These are phyloP conservation scores for Paramuricea clavata DNA, from an alignment of 92 coral and sea anemone species.

Conservation along the genomic window DNA sequence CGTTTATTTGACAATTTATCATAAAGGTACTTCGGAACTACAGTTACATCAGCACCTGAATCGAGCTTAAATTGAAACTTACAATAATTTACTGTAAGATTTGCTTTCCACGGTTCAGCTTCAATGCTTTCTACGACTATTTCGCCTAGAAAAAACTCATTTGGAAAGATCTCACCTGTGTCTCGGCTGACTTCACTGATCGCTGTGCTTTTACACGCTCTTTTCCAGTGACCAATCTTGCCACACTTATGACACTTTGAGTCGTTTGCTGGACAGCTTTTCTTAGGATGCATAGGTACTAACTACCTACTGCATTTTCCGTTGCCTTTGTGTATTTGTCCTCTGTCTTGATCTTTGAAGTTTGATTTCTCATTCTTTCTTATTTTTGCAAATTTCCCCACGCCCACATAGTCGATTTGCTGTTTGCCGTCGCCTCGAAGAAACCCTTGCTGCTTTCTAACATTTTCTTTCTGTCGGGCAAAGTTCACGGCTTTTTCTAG, in stretches of 20 bases:
- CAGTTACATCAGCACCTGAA: background rate
- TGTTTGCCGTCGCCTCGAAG: background rate
- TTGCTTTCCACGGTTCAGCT: background rate
- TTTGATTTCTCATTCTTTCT: constrained; percentile 10
- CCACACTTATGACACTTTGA: constrained; percentile 48
- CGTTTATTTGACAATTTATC: background rate
- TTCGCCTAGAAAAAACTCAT: background rate
- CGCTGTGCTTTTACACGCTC: constrained; percentile 11
- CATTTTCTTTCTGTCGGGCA: too few relatives aligned
- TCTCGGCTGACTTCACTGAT: constrained; percentile 26
- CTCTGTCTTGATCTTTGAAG: background rate
- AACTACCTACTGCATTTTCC: constrained; percentile 35
- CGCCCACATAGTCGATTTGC: background rate
- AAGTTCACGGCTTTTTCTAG: too few relatives aligned
- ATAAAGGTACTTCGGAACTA: background rate
- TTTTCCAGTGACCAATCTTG: constrained; percentile 47
- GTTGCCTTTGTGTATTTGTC: constrained; percentile 2
- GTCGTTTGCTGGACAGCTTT: constrained; percentile 33
- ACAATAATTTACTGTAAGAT: background rate
- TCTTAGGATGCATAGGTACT: constrained; percentile 31
- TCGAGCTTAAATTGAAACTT: background rate
- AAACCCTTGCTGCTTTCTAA: too few relatives aligned
- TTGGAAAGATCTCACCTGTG: constrained; percentile 1
- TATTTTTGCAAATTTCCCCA: background rate
- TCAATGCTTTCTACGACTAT: background rate